Evolutionary conservation across 2,113 vertebrate species (phyloP), one percentile per base, ranked within the genome.

Genomic region (Pogona vitticeps): DNA sequence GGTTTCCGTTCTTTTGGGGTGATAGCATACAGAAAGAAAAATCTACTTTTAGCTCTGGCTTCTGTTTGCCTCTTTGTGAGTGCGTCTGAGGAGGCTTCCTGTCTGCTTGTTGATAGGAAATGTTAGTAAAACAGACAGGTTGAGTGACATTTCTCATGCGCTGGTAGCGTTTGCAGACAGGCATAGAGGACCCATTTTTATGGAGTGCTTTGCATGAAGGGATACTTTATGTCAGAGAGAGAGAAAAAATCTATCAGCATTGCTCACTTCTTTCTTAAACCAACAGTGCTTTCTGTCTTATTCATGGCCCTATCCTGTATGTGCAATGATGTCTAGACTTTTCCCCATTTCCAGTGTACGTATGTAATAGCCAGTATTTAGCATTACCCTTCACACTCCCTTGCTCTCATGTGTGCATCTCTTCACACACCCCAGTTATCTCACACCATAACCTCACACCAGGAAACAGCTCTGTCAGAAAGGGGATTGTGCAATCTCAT

Each of bases 41-140:
- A 21, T 90, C 92, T 93, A 46, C 93, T 94, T 95, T 93, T 94
- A 94, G 90, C 90, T 92, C 88, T 95, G 93, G 90, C 94, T 94
- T 93, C 89, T 95, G 87, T 93, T 78, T 84, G 88, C 84, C 68
- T 92, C 92, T 95, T 93, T 93, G 93, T 94, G 86, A 94, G 92
- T 82, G 79, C 46, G 13, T 88, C 89, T 89, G 86, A 91, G 91
- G 92, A 90, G 13, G 9, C 89, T 96, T 96, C 94, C 94, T 91
- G 90, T 86, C 94, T 94, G 90, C 82, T 88, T 87, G 89, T 88
- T 88, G 87, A 87, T 95, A 94, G 93, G 92, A 96, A 94, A 88
- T 76, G 61, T 86, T 94, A 92, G 87, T 86, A 86, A 91, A 91
- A 65, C 83, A 89, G 85, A 33, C n/a, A n/a, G 1, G 56, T 63